A percentile compares a stretch with the other conserved stretches of the same genome.
phyloP scores from a whole-genome alignment of 1,140 invertebrate genomes.

The Bombus cullumanus region DNA sequence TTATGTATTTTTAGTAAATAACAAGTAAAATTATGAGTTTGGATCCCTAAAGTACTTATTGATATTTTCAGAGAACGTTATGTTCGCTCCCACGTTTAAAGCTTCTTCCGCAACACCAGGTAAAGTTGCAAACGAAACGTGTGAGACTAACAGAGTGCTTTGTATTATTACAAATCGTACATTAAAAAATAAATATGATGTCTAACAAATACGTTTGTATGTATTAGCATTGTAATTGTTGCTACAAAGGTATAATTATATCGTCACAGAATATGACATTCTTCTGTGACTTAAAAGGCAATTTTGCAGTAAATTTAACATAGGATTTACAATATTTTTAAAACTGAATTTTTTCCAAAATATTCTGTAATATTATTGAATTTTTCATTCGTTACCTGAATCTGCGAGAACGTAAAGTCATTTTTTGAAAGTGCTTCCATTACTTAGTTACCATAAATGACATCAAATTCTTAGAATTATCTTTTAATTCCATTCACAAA shows the following conservation, averaged over 20 bases:
- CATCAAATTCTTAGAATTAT: neutral
- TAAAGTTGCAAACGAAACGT: slow-evolving; percentile 79
- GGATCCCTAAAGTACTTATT: slow-evolving; percentile 74
- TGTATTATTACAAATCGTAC: neutral
- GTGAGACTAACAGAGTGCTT: slow-evolving; percentile 52
- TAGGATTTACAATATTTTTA: neutral
- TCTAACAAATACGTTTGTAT: neutral
- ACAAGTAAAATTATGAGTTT: neutral
- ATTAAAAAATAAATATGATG: neutral
- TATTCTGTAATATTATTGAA: neutral
- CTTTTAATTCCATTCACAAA: neutral
- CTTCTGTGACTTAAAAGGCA: too few species aligned
- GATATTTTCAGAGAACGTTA: slow-evolving; percentile 86
- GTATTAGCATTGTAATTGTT: neutral
- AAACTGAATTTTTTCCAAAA: neutral
- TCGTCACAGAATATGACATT: too few species aligned
- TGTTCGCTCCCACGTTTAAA: slow-evolving; percentile 90
- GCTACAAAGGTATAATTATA: neutral
- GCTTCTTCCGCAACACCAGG: slow-evolving; percentile 89
- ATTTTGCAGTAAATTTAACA: neutral
- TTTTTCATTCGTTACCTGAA: neutral
- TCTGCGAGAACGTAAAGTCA: neutral
- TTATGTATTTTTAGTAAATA: neutral
- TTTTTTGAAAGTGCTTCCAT: neutral
- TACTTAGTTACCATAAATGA: too few species aligned